Conservation (phyloP, 2,797 vertebrate species). For the Delichon dasypus region DNA sequence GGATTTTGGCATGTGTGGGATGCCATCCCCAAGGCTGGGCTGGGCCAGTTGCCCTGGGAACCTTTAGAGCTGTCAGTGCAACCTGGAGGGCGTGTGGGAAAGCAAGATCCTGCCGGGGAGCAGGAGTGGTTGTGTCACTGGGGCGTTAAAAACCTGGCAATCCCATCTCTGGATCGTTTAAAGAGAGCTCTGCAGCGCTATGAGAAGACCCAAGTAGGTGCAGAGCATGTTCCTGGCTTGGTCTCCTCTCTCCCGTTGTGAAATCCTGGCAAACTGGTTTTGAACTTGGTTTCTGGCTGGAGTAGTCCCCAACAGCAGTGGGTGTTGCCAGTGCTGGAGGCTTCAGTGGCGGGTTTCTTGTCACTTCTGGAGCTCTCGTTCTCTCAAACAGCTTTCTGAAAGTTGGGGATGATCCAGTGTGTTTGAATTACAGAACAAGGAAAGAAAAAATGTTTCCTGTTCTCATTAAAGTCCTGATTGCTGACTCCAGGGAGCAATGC, state of each 20-base stretch:
- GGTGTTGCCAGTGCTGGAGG: neutral
- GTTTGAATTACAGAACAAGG: neutral
- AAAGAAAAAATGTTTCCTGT: neutral
- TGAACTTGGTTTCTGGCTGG: neutral
- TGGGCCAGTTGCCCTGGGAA: neutral
- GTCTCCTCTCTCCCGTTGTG: neutral
- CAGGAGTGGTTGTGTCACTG: neutral
- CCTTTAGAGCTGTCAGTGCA: neutral
- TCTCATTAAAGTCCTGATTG: neutral
- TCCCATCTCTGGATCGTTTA: neutral
- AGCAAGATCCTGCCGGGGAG: neutral
- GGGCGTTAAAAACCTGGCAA: neutral
- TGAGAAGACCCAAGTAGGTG: neutral
- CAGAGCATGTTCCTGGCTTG: neutral
- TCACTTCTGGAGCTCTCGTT: neutral
- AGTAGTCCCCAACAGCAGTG: neutral
- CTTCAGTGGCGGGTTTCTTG: neutral
- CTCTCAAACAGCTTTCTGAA: neutral
- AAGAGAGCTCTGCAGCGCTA: neutral
- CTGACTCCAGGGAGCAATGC: neutral
- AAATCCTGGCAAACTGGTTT: constrained; percentile 55
- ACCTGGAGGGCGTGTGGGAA: neutral
- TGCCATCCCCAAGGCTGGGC: neutral
- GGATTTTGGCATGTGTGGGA: neutral
- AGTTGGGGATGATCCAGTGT: neutral